A percentile compares a stretch with the other conserved stretches of the same genome.
These are phyloP conservation scores for Datnioides undecimradiatus DNA, from an alignment of 2,113 vertebrate genomes.

Conservation along the genomic window DNA sequence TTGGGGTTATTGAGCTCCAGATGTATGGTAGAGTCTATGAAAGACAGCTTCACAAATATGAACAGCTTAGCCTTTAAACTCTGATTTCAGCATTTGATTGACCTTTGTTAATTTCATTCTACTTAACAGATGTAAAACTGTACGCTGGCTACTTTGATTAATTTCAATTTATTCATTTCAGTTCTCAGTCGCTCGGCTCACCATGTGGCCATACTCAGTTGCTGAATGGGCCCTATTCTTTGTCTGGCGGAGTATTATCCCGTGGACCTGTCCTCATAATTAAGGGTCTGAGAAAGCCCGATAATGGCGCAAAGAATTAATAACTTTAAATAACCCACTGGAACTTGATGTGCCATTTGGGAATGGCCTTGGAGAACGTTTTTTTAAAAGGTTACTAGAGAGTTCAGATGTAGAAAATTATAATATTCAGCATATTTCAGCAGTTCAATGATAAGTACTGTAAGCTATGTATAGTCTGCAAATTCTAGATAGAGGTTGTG, in stretches of 20 bases:
- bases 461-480: neutral
- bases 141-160: conserved; percentile 12
- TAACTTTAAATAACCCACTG: conserved; percentile 35
- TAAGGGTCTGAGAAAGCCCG: conserved; percentile 24
- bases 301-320: conserved; percentile 45
- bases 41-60: neutral
- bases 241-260: conserved; percentile 25
- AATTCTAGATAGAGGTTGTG: neutral
- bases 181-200: conserved; percentile 23
- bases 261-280: conserved; percentile 26
- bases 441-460: conserved; percentile 12
- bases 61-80: neutral
- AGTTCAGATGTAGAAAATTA: conserved; percentile 13
- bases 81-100: neutral
- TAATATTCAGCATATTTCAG: neutral
- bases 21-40: neutral
- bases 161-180: conserved; percentile 20
- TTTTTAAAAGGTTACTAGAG: conserved; percentile 28
- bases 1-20: neutral
- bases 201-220: conserved; percentile 1
- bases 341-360: conserved; percentile 35
- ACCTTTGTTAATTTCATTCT: conserved; percentile 31
- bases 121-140: conserved; percentile 18
- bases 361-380: conserved; percentile 4
- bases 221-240: conserved; percentile 41